Conservation (phyloP, 2,797 vertebrate species). For the Siniperca scherzeri region DNA sequence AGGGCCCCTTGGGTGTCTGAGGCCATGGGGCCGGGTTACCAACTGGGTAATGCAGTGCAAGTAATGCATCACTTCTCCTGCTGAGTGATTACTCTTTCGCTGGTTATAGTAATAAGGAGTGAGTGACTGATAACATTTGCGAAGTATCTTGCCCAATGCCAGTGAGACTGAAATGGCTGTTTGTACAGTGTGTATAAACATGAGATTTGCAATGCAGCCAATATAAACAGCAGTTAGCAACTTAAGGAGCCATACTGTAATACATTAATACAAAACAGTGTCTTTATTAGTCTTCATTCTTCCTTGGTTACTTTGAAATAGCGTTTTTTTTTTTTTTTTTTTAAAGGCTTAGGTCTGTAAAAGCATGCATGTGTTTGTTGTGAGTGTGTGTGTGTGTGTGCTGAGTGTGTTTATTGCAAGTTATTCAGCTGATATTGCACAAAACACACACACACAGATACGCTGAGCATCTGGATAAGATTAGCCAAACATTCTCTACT, state of each 20-base stretch:
- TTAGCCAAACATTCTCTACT: constrained; percentile 72
- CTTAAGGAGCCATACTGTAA: neutral
- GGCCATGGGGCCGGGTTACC: neutral
- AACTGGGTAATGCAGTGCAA: neutral
- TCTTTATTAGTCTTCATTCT: neutral
- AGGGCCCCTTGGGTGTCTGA: neutral
- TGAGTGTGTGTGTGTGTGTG: constrained; percentile 23
- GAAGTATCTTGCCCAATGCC: neutral
- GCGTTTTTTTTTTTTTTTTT: neutral
- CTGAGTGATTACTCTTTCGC: neutral
- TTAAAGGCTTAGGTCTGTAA: neutral
- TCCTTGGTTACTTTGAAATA: neutral
- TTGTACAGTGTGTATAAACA: neutral
- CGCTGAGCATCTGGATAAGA: constrained; percentile 60
- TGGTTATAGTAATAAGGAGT: neutral
- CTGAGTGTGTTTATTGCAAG: constrained; percentile 38
- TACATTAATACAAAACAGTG: neutral
- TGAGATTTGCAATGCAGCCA: neutral
- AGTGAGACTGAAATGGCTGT: neutral
- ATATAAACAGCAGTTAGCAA: neutral
- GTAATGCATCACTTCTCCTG: neutral
- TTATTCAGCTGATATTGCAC: constrained; percentile 32
- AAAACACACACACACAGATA: constrained; percentile 5
- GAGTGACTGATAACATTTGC: neutral
- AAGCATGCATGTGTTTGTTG: constrained; percentile 27